Percentiles rank a stretch among this genome's conserved stretches.
These are phyloP conservation scores for Drosophila murphyi DNA, from an alignment of 1,140 invertebrate genomes.

Conservation along the genomic window DNA sequence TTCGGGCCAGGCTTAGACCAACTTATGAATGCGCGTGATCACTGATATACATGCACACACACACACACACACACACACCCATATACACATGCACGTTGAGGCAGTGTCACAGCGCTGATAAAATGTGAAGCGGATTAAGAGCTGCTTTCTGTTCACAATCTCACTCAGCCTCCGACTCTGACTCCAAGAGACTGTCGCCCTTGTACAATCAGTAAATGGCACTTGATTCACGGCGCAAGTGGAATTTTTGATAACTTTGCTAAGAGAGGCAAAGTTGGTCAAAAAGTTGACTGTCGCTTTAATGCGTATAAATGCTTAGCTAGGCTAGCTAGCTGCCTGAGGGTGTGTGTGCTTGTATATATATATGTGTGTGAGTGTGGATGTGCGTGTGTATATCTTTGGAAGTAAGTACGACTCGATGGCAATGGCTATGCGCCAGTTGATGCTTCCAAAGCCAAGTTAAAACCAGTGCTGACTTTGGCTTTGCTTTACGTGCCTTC, in stretches of 20 bases:
- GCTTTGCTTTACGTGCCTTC: slow-evolving; percentile 64
- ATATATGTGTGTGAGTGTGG: neutral
- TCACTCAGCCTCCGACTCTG: neutral
- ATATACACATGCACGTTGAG: slow-evolving; percentile 51
- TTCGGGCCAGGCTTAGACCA: slow-evolving; percentile 65
- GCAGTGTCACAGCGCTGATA: slow-evolving; percentile 78
- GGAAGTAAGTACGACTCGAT: slow-evolving; percentile 54
- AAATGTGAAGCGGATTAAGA: slow-evolving; percentile 81
- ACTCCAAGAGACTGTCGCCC: slow-evolving; percentile 29
- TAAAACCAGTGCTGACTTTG: slow-evolving; percentile 76
- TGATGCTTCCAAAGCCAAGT: slow-evolving; percentile 62
- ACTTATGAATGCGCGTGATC: slow-evolving; percentile 76
- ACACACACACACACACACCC: slow-evolving; percentile 10
- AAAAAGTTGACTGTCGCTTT: slow-evolving; percentile 77
- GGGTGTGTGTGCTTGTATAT: slow-evolving; percentile 1
- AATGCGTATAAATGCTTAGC: slow-evolving; percentile 79
- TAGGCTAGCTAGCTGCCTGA: slow-evolving; percentile 33
- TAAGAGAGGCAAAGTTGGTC: slow-evolving; percentile 68
- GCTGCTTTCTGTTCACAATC: slow-evolving; percentile 45
- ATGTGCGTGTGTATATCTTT: slow-evolving; percentile 6
- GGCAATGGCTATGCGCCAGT: slow-evolving; percentile 45
- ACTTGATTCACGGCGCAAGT: slow-evolving; percentile 82
- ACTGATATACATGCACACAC: slow-evolving; percentile 33
- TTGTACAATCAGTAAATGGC: slow-evolving; percentile 81
- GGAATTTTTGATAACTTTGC: slow-evolving; percentile 83